phyloP scores from a whole-genome alignment of 2,797 vertebrate species.

The Peromyscus nudipes region DNA sequence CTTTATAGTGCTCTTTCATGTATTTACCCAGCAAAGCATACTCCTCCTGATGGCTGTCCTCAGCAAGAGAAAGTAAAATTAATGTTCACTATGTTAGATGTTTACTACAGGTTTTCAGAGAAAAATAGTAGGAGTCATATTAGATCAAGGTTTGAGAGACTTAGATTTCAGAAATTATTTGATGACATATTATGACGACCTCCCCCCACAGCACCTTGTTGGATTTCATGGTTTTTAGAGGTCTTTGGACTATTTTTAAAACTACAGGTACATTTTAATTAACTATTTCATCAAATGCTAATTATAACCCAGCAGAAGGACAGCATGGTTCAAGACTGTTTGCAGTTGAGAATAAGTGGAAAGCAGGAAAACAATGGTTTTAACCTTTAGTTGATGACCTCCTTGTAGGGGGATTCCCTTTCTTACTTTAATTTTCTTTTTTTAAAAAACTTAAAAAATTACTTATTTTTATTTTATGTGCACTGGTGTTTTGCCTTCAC shows the following conservation, averaged over 20 bases:
- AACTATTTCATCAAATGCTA: background rate
- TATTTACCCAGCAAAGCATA: constrained; percentile 46
- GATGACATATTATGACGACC: background rate
- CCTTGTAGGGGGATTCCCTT: background rate
- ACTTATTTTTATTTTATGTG: background rate
- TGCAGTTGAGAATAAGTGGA: background rate
- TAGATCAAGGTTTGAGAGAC: constrained; percentile 53
- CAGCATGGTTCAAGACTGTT: background rate
- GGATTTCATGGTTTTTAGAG: constrained; percentile 44
- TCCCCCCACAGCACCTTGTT: background rate
- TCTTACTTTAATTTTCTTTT: background rate
- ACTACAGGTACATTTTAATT: background rate
- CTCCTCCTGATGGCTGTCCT: constrained; percentile 47
- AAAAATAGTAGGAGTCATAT: constrained; percentile 51
- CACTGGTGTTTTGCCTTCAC: background rate
- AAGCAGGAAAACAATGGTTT: background rate
- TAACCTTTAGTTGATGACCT: background rate
- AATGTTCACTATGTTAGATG: constrained; percentile 11
- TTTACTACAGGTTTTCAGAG: constrained; percentile 61
- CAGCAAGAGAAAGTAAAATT: constrained; percentile 56
- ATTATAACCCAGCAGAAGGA: background rate
- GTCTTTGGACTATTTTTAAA: constrained; percentile 11
- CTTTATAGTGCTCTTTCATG: constrained; percentile 10
- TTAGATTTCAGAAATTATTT: constrained; percentile 54
- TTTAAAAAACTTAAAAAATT: background rate